Evolutionary conservation across 2,113 vertebrate species (phyloP), one percentile per base, ranked within the genome.

Genomic region (Pantherophis guttatus): DNA sequence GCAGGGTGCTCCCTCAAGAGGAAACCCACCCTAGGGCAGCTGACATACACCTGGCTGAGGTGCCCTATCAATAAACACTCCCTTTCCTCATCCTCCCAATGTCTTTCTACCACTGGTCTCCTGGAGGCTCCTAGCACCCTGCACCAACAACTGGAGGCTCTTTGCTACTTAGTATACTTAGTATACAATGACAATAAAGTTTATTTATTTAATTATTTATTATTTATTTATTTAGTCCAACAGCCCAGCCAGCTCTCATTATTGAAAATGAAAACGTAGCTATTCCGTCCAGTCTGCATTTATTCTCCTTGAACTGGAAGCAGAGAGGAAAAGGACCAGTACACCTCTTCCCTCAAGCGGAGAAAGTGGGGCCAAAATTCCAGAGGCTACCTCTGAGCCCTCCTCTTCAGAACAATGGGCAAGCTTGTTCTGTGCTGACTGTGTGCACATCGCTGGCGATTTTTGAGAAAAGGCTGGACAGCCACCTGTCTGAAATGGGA

Each of bases 1-100:
- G 55, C 8, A 19, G 48, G n/a, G n/a, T 1, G 1, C 13, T 17
- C 11, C 8, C 19, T 53, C 21, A 48, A 44, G 21, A 58, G 65
- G 58, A 59, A 59, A 2, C 5, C 2, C 1, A 44, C 39, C 11
- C 13, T 2, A 0, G 0, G 4, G 19, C 21, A 23, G 44, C 44
- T 86, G 44, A 52, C 48, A 50, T 39, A 39, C 5, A 15, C 19
- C 19, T 8, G 50, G 26, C 29, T 17, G 26, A 6, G 12, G 52
- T 88, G 26, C 52, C 26, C 13, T 7, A n/a, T 54, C 15, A 88
- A 44, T 4, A 17, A 81, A 44, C 17, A 44, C 3, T 44, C 75
- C 17, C n/a, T 39, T 39, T 81, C 70, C 7, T 17, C 17, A 9
- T 81, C 33, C 62, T n/a, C 29, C 29, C 29, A 13, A 65, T 12